Evolutionary conservation across 2,888 invertebrate genomes (phyloP).

Genomic region (Drosophila cyrtoloma): DNA sequence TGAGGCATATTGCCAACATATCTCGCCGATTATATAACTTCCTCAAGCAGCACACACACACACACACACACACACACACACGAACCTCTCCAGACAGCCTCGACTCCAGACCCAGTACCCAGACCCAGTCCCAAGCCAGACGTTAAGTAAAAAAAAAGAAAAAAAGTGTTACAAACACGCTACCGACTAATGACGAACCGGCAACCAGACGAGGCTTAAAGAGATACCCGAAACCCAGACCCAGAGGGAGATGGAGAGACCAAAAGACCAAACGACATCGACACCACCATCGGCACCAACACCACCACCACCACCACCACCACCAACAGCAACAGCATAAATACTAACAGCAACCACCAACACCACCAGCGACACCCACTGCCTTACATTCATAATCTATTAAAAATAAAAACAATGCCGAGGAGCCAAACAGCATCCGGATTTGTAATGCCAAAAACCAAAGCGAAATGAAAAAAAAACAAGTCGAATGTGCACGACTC

Average conservation of each 20-base stretch:
- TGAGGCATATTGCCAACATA: constrained; percentile 53
- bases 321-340: constrained; percentile 14
- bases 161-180: constrained; percentile 78
- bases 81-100: constrained; percentile 40
- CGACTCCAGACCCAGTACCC: constrained; percentile 47
- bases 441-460: constrained; percentile 67
- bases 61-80: constrained; percentile 2
- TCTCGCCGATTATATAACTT: constrained; percentile 73
- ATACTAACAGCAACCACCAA: constrained; percentile 11
- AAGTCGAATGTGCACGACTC: not conserved
- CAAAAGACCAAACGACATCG: constrained; percentile 28
- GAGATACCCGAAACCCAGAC: constrained; percentile 13
- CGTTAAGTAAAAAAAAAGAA: constrained; percentile 60
- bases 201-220: constrained; percentile 22
- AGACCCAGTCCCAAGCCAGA: constrained; percentile 32
- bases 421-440: constrained; percentile 69
- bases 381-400: constrained; percentile 79
- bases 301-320: constrained; percentile 11
- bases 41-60: constrained; percentile 53
- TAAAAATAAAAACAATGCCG: constrained; percentile 42
- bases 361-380: constrained; percentile 58
- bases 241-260: constrained; percentile 6
- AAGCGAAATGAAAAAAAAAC: constrained; percentile 18
- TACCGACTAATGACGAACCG: constrained; percentile 62
- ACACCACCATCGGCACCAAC: constrained; percentile 39